Evolutionary conservation across 2,113 vertebrate species (phyloP).

Genomic region (Leucopternis melanops): DNA sequence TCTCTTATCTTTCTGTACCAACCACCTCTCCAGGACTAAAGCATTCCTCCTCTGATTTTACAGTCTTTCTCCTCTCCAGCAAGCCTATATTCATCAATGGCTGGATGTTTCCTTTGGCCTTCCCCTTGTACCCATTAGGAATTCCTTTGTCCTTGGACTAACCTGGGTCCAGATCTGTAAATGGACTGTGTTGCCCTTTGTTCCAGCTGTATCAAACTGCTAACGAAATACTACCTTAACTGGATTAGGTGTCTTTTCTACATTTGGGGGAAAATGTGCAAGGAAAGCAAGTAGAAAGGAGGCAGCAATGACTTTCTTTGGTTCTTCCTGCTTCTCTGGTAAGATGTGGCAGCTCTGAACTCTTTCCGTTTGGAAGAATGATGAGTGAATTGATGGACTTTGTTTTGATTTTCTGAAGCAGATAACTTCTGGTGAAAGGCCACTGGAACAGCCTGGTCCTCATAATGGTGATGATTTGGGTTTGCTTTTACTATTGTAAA

Average conservation of each 20-base stretch:
- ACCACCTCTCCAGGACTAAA: background rate
- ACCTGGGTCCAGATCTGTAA: background rate
- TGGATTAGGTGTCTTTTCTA: background rate
- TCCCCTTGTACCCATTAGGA: background rate
- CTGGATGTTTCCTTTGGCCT: background rate
- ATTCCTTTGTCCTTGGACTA: background rate
- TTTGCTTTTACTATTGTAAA: conserved; percentile 1
- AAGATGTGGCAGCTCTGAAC: background rate
- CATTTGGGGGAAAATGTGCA: background rate
- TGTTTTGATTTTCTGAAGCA: background rate
- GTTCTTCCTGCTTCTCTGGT: background rate
- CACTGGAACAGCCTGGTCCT: background rate
- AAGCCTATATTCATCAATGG: background rate
- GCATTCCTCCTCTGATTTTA: background rate
- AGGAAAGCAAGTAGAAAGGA: background rate
- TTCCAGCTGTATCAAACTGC: background rate
- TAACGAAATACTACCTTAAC: background rate
- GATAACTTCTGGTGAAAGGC: background rate
- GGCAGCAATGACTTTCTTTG: background rate
- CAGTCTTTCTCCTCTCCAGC: background rate
- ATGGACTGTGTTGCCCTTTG: background rate
- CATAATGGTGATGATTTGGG: background rate
- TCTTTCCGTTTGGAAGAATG: background rate
- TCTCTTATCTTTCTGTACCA: background rate
- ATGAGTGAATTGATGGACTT: background rate